Conservation (phyloP, 2,888 invertebrate species). For the Dasysyrphus albostriatus region DNA sequence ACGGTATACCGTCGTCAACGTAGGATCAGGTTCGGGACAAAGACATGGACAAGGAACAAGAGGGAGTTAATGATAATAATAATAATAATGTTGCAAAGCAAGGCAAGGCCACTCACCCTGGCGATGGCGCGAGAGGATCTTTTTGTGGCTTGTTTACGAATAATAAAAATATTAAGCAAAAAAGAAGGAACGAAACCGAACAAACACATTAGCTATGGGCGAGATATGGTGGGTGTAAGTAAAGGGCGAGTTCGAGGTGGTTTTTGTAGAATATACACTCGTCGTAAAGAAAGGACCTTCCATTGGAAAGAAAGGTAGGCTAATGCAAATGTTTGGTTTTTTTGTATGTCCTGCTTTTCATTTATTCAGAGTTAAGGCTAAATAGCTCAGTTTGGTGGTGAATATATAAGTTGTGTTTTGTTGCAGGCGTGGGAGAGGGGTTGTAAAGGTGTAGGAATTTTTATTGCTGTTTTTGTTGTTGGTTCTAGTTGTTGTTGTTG, state of each 20-base stretch:
- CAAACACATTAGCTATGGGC: conserved; percentile 60
- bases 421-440: no score
- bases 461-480: conserved; percentile 54
- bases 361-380: conserved; percentile 32
- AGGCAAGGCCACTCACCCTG: conserved; percentile 38
- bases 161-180: conserved; percentile 65
- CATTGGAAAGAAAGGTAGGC: conserved; percentile 62
- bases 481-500: no score
- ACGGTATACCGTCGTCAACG: background rate
- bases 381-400: conserved; percentile 28
- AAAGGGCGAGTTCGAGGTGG: no score
- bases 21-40: no score
- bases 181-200: conserved; percentile 45
- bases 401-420: background rate
- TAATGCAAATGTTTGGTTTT: conserved; percentile 63
- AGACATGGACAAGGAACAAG: background rate
- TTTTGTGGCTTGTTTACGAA: conserved; percentile 69
- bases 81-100: conserved; percentile 64
- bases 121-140: conserved; percentile 45
- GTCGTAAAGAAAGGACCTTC: background rate
- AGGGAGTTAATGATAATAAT: conserved; percentile 64
- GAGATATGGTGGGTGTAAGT: conserved; percentile 2
- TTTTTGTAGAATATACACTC: background rate
- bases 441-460: conserved; percentile 30
- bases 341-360: conserved; percentile 24